Conservation (phyloP, 2,888 invertebrate genomes). For the Lasius platythorax region DNA sequence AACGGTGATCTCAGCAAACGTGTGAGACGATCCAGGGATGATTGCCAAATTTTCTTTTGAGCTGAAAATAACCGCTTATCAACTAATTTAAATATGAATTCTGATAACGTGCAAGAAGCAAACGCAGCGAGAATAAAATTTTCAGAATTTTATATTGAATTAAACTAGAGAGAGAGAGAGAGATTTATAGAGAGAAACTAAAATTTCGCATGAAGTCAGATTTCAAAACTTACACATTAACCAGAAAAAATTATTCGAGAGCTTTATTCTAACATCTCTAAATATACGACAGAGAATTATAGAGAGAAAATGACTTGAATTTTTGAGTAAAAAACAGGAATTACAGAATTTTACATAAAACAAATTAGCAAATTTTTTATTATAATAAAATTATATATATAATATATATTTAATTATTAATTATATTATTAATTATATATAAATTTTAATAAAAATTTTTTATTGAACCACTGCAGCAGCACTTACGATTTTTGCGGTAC, state of each 20-base stretch:
- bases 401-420: too few species aligned
- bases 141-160: neutral
- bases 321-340: neutral
- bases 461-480: neutral
- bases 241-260: neutral
- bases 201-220: neutral
- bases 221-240: neutral
- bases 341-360: neutral
- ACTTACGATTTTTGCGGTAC: neutral
- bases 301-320: neutral
- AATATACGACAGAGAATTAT: neutral
- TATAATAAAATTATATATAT: too few species aligned
- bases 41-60: constrained; percentile 30
- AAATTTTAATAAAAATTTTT: neutral
- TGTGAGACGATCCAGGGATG: constrained; percentile 26
- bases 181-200: neutral
- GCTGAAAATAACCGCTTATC: constrained; percentile 26
- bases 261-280: too few species aligned
- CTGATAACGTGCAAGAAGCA: neutral
- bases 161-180: neutral
- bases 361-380: neutral
- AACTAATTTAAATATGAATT: constrained; percentile 25
- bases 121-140: neutral
- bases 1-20: constrained; percentile 47
- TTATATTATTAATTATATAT: too few species aligned